Base-by-base conservation (phyloP, 2,113 vertebrate genomes). In the Passer montanus region DNA sequence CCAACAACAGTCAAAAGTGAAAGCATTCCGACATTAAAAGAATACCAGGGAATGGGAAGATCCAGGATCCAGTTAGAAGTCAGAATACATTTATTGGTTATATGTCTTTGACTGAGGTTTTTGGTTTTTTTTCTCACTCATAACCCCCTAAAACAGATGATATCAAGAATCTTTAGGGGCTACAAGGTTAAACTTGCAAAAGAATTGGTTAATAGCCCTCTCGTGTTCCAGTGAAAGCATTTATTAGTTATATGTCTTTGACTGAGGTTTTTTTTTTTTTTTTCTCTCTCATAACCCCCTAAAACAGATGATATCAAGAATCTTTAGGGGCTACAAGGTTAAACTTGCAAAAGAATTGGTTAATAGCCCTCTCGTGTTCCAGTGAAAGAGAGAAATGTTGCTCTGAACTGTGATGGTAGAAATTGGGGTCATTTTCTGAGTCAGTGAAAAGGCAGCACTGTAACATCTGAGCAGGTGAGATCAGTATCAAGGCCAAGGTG, bases 381-480 rank as follows among this genome's bases (percentile, higher is more conserved):
- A 89, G 44, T 30, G 18, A 22, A 72, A 96, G 58, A 58, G 69
- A 87, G 46, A 91, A 94, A 93, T 1, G 5, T 91, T 87, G 49
- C 77, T 89, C 46, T 89, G 49, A 79, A 56, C 16, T 58, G 41
- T 72, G 66, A 31, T 82, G 30, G 26, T 49, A 56, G 88, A 89
- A 95, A 91, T 79, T 56, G 86, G 89, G 35, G 84, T 68, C 87
- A 87, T 93, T 73, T 84, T 77, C 64, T 72, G 62, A 84, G 63
- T 66, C 76, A 70, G 83, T 67, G 59, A 59, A 89, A 84, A 86
- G 52, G 35, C 39, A 92, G 60, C 11, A 28, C 13, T 77, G 37
- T 21, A 69, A 49, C 37, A 39, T 24, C 26, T 63, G 60, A 90
- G 44, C 7, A 2, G 8, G 39, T 47, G 47, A 94, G 64, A 67